Base-by-base conservation (phyloP, 2,113 vertebrate species). In the Caranx ignobilis region DNA sequence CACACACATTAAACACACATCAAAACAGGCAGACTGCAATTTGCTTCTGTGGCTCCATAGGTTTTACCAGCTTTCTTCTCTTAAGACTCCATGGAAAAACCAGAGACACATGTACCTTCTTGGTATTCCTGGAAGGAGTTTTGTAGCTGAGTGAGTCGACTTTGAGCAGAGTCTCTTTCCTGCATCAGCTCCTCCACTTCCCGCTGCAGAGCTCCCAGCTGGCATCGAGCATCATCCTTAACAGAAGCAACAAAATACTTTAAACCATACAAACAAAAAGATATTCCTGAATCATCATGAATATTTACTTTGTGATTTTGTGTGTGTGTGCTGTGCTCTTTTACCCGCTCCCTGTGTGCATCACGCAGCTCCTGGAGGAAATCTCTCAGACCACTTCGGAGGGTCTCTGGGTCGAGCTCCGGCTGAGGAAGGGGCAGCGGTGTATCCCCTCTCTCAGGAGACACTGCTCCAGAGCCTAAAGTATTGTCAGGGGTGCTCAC, bases 361-460 rank as follows among this genome's bases (percentile, higher is more conserved):
- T 95, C 95, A 71, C 95, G 93, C 67, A 98, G 95, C 88, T 98
- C 96, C 32, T 94, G 95, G 35, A 99, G 91, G 89, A 99, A 98
- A 6, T 97, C 97, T 67, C 95, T 92, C 70, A 98, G 96, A 0
- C 96, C 95, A 0, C 88, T 91, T 2, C 94, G 92, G 64, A 98
- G 96, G 0, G 88, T 91, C 67, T 99, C 97, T 0, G 96, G 95
- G 68, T 99, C 97, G 0, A 96, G 87, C 2, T 96, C 95, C 0
- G 86, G 72, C 0, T 90, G 91, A 39, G 90, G 3, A 11, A 94
- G 80, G 0, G 91, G 88, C 0, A 94, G 76, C 3, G 94, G 54
- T 0, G 90, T 77, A 52, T 93, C 72, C 2, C 74, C 78, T 55
- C 90, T 82, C 65, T 96, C 96, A 0, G 96, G 96, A 39, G 96